Base-by-base conservation (phyloP, 2,888 invertebrate species). In the Acronicta leporina region DNA sequence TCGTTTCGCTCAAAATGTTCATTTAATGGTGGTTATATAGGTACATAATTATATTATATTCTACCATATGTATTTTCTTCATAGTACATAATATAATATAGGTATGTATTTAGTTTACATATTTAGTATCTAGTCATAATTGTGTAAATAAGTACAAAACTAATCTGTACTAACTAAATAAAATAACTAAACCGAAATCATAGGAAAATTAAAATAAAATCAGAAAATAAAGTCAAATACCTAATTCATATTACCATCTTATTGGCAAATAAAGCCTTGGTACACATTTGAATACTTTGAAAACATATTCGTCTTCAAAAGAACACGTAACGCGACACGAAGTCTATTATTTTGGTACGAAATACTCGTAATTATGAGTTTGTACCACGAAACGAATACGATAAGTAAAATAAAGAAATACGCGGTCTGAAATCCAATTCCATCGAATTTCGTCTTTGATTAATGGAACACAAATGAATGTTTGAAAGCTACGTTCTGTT, bases 381-480 rank as follows among this genome's bases (percentile, higher is more conserved):
- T 56, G 55, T 73, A 64, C 69, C 54, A 58, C 65, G 60, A 47
- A 60, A 58, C 27, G 40, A 43, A 68, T 46, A 52, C 40, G 42
- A 55, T 50, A 67, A 72, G 62, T 51, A 49, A 64, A 61, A 70
- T 61, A 69, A 77, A 72, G 20, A 66, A 57, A 61, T 47, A 50
- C 62, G 50, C 44, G 47, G 45, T 40, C 63, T 43, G 66, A 53
- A 73, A 75, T 70, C 57, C 70, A 68, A 67, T 62, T 62, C 61
- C 54, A 47, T 66, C 72, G 63, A 77, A 72, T 70, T 80, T 75
- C n/a, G 42, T 73, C 71, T 82, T 81, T 82, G 79, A 82, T 83
- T 82, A 83, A 80, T 72, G 61, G 68, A 43, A 72, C 50, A 45
- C 55, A 66, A 68, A 62, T 65, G 46, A 67, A 57, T 54, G 57